Base-by-base conservation (phyloP, 2,888 invertebrate species). In the Eupithecia abbreviata region DNA sequence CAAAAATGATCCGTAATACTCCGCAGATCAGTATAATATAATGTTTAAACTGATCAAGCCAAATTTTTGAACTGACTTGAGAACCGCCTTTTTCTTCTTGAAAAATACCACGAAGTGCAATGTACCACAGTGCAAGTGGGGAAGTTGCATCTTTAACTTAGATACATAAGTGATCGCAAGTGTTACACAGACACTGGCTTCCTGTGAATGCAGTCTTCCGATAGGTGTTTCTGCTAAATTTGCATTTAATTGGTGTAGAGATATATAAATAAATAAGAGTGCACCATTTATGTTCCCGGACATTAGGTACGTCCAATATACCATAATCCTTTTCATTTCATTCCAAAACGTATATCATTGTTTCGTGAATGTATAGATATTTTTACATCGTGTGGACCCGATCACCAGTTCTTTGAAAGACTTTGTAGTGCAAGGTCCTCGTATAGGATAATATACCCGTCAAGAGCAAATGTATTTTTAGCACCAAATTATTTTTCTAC, bases 121-220 rank as follows among this genome's bases (percentile, higher is more conserved):
- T 90, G 90, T 90, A 90, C 91, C 91, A 90, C 90, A 90, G 86
- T 86, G 86, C 68, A 88, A 88, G 89, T 87, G 91, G 92, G 12
- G 62, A 30, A 62, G 6, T 62, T 62, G 18, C 62, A 12, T 30
- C 62, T 62, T 30, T 18, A 30, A 62, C 30, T 58, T 58, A 30
- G 30, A 30, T 92, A 91, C 91, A 90, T 93, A 93, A 92, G 93
- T 90, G 89, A 90, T 91, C 90, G 89, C 90, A 91, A 91, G 91
- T 90, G 92, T 92, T 91, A 90, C 91, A 89, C 88, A 87, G 90
- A 91, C 91, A 90, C 91, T 89, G 94, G 94, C 94, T 95, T 95
- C 94, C 95, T 93, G 90, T 91, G 88, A 94, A 91, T 90, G 90
- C 93, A 93, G 95, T 95, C 95, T 95, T 95, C 95, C 95, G 93